Conservation (phyloP, 2,113 vertebrate genomes). For the Pelvicachromis taeniatus region DNA sequence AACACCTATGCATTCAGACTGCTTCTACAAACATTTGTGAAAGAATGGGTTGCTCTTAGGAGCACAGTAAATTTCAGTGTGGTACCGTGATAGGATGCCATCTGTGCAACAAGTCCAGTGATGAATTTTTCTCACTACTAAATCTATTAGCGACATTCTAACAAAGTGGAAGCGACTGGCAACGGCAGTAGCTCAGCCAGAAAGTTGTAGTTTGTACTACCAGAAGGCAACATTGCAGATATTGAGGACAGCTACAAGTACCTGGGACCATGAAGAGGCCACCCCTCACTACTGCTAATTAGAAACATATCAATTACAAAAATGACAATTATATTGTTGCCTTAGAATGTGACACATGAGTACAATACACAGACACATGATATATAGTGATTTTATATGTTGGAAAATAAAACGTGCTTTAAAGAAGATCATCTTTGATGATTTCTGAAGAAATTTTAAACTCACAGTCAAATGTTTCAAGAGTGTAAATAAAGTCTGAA, state of each 20-base stretch:
- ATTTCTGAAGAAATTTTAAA: not conserved
- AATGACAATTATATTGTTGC: not conserved
- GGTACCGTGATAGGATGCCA: not conserved
- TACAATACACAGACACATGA: not conserved
- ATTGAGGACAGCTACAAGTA: not conserved
- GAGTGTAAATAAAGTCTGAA: slow-evolving; percentile 3
- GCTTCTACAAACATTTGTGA: not conserved
- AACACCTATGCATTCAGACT: not conserved
- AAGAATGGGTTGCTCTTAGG: not conserved
- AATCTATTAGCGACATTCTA: not conserved
- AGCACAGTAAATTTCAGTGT: not conserved
- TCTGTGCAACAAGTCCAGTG: not conserved
- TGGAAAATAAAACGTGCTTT: not conserved
- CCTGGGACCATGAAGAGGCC: accelerated
- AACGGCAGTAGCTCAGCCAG: not conserved
- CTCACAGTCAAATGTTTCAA: not conserved
- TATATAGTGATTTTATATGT: not conserved
- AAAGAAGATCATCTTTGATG: not conserved
- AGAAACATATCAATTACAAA: not conserved
- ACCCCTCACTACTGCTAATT: not conserved
- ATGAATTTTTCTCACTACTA: not conserved
- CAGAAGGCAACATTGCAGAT: not conserved
- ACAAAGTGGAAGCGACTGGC: not conserved
- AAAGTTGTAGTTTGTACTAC: not conserved
- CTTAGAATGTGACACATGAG: not conserved